Evolutionary conservation across 2,888 invertebrate species (phyloP).

Genomic region (Hanleya hanleyi): DNA sequence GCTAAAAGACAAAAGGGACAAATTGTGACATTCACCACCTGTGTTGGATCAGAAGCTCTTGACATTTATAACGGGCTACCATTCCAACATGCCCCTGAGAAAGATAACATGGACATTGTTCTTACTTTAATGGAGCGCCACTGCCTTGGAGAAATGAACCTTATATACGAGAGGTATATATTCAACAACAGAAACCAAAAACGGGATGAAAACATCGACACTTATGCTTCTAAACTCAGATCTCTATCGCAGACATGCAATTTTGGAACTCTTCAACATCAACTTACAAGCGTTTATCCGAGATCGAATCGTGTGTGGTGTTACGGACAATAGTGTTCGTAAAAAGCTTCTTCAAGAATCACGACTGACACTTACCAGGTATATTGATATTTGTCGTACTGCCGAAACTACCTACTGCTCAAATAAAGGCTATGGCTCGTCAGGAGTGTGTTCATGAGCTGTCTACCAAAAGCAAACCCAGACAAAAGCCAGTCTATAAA

Average conservation of each 20-base stretch:
- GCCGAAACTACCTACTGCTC: not conserved
- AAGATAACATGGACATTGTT: not conserved
- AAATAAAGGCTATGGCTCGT: not conserved
- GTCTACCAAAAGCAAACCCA: not conserved
- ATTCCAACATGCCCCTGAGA: not conserved
- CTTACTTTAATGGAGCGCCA: not conserved
- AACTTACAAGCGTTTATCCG: constrained; percentile 8
- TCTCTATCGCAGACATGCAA: constrained; percentile 10
- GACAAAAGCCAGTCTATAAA: not conserved
- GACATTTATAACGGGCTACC: not conserved
- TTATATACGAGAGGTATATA: constrained; percentile 13
- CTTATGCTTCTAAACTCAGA: constrained; percentile 12
- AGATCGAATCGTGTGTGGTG: constrained; percentile 10
- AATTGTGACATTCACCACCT: not conserved
- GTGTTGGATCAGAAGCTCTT: not conserved
- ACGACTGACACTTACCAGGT: not conserved
- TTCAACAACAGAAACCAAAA: constrained; percentile 16
- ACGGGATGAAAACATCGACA: constrained; percentile 4
- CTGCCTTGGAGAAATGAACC: not conserved
- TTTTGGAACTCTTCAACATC: not conserved
- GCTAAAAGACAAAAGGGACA: not conserved
- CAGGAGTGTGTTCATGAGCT: not conserved
- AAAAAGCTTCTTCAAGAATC: constrained; percentile 3
- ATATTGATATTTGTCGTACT: not conserved
- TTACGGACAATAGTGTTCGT: not conserved